Conservation (phyloP, 2,888 invertebrate genomes). For the Pseudococcus jackbeardsleyi region DNA sequence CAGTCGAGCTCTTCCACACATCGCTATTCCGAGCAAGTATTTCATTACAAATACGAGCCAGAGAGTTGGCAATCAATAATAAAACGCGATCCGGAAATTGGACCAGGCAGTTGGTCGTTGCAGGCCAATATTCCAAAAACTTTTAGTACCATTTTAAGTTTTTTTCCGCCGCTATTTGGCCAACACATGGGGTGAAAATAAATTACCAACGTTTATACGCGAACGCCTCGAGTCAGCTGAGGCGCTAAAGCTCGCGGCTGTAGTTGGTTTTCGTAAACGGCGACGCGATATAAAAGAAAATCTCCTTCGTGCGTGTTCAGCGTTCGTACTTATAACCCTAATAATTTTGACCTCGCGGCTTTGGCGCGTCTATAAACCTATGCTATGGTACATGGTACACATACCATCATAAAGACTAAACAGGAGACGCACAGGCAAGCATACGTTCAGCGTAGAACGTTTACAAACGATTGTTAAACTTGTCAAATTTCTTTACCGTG, state of each 20-base stretch:
- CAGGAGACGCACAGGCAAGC: too few species aligned
- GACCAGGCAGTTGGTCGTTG: neutral
- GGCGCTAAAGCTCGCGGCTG: neutral
- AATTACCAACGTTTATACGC: slow-evolving; percentile 1
- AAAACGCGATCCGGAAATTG: neutral
- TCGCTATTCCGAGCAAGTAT: neutral
- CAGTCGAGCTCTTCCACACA: neutral
- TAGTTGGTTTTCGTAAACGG: neutral
- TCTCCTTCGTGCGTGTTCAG: neutral
- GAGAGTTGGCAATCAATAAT: neutral
- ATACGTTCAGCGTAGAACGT: too few species aligned
- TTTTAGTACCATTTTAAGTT: neutral
- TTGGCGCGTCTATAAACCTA: neutral
- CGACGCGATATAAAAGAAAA: neutral
- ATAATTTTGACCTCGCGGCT: slow-evolving; percentile 41
- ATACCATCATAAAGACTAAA: neutral
- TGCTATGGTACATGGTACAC: neutral
- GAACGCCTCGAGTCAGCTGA: neutral
- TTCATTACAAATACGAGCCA: neutral
- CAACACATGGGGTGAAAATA: slow-evolving; percentile 1
- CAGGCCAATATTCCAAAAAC: neutral
- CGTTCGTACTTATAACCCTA: neutral
- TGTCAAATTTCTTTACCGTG: neutral
- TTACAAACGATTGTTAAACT: neutral
- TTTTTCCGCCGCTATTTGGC: neutral